Evolutionary conservation across 2,113 vertebrate species (phyloP), one percentile per base, ranked within the genome.

Genomic region (Antechinus flavipes): DNA sequence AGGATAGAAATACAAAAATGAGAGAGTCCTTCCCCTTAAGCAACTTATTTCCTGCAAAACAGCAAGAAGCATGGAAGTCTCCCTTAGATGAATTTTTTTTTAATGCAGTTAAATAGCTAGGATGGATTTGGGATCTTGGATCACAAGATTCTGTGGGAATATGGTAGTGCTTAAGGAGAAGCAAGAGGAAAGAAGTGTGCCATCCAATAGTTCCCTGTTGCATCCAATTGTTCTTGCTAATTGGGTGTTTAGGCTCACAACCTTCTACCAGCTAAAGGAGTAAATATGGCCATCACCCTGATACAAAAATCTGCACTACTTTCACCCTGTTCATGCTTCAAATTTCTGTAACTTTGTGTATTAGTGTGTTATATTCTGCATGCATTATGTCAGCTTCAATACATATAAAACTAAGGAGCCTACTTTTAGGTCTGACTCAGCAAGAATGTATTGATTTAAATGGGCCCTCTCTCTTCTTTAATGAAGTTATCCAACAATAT

Each of bases 391-490:
- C 90, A 92, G 54, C 92, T 54, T 54, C 46, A 91, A 91, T 84
- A 12, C 58, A 14, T 90, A 93, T 55, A 93, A 35, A 84, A 19
- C 47, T n/a, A 26, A 93, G 89, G 93, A 42, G 50, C 6, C 95
- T 90, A 91, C 68, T 95, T 68, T 68, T 68, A 68, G 61, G 61
- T 35, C 27, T 94, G 91, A 53, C 42, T 93, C 89, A 58, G 25
- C 6, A 91, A 90, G 23, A 16, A 35, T 89, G 91, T 95, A 84
- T 93, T 90, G 91, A 96, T 24, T 5, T 27, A 47, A 7, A 42
- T 91, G 54, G 68, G 35, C 24, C 54, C 10, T 53, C 92, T 92
- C 7, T 94, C 89, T 95, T 96, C 91, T 46, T 91, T 94, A 89
- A 94, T 90, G 61, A 68, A 68, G 61, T 68, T 68, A 68, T 35